Base-by-base conservation (phyloP, 2,888 invertebrate species). In the Fragum whitleyi region DNA sequence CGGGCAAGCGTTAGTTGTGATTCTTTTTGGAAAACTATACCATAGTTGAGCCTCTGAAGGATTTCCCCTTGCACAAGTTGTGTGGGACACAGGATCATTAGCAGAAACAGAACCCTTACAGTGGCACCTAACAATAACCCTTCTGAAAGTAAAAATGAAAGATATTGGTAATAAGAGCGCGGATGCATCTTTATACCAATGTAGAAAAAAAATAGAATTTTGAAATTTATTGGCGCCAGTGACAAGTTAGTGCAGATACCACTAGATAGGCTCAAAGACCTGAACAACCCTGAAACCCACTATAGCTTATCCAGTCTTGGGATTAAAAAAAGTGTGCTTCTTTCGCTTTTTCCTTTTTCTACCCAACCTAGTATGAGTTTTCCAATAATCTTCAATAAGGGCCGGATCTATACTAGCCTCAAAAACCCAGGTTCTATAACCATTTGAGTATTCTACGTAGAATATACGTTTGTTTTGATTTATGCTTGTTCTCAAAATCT, bases 1-100 rank as follows among this genome's bases (percentile, higher is more conserved):
- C 65, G 59, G 9, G 77, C 62, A 23, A 80, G 21, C 26, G 53
- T 39, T 0, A 83, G 14, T 21, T 72, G n/a, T 28, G 26, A 9
- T 28, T 51, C 39, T 23, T 73, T 23, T 53, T 79, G 67, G 23
- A 82, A 83, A 1, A 82, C 32, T 5, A 76, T 67, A 32, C 80
- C 80, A 62, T 85, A 82, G 36, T 80, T 82, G 0, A 82, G 36
- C 39, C 82, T 53, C 53, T 67, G 79, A 62, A 79, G 29, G 28
- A 78, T 32, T 19, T 36, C 32, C 14, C 57, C 21, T 39, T 39
- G 51, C 32, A 26, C 62, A 32, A 51, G 14, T 26, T 29, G 28
- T 11, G 36, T 21, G 28, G n/a, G 36, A 26, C 51, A 21, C 9
- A 65, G n/a, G 29, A 28, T 11, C 6, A 69, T 19, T n/a, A 81